Evolutionary conservation across 2,113 vertebrate species (phyloP), one percentile per base, ranked within the genome.

Genomic region (Corythornis madagascariensis): DNA sequence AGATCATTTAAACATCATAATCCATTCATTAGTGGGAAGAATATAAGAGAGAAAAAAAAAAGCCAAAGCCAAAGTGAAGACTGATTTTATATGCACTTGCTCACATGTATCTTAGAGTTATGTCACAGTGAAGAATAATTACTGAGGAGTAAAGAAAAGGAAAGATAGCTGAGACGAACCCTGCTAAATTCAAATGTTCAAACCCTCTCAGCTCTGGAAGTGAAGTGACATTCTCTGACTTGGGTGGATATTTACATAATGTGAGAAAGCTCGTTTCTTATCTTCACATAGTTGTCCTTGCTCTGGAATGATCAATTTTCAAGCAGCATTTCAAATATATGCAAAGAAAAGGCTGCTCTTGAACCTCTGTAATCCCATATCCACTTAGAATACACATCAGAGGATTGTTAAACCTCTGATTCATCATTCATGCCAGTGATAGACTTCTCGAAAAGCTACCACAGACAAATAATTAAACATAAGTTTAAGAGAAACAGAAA

Each of bases 171-270:
- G 64, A 83, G 18, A 19, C 83, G 75, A 92, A 88, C 69, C 67
- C 38, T 86, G 10, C 84, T 64, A 94, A 87, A 89, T 95, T 96
- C 79, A 89, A 86, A 92, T 33, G 26, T 50, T 28, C 19, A 93
- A 72, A 73, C 25, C 10, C 29, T 90, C 83, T 71, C 71, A 87
- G 67, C 67, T 92, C 14, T 53, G 89, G 64, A 80, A 94, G 53
- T 45, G 40, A 89, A 81, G 29, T 69, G 85, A 91, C 69, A 91
- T 85, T 88, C 53, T 92, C 28, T 92, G 60, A 78, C 60, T 89
- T 71, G 24, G 3, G 16, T 47, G 5, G 21, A 67, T 61, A 93
- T 96, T 89, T 95, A 57, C 87, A 93, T 96, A 95, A 92, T 83
- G 82, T 80, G 26, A 16, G 31, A 83, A 88, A 83, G 56, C 87